Evolutionary conservation across 2,888 invertebrate genomes (phyloP), one percentile per base, ranked within the genome.

Genomic region (Phyllotreta striolata): DNA sequence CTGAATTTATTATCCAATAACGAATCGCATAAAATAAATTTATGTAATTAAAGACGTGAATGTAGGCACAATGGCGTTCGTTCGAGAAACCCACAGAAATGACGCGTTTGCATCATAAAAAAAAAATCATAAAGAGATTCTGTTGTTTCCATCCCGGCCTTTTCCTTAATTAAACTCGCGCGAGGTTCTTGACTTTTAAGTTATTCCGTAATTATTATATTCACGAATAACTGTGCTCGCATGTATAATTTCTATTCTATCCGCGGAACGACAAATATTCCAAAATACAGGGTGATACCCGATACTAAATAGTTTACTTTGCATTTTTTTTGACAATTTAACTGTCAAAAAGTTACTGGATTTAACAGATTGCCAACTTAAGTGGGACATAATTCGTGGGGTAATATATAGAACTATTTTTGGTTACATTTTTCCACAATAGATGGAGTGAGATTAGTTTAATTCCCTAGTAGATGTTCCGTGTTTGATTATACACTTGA

Each of bases 181-280:
- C 14, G 56, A 56, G 56, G 56, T 56, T 56, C 56, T 56, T 56
- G 56, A 56, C 56, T 56, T 56, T 56, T 44, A 56, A 56, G 46
- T 35, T 38, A 44, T 56, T 56, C 56, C 43, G 38, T 56, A 56
- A 56, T 56, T 56, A 56, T 56, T 56, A 46, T 56, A 46, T 46
- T 46, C 56, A 46, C 46, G 38, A 41, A 1, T 56, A 56, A 56
- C 56, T 56, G 56, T 46, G 7, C 24, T 24, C 24, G 24, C 1
- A 24, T 24, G 24, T 24, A 24, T 24, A 24, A 24, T 46, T 38
- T 49, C 35, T 34, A 10, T 10, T 37, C 8, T 49, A 34, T 49
- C 9, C 37, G 13, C 40, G 54, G 14, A 54, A 39, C 40, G n/a
- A 54, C n/a, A 34, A 39, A 14, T 8, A 54, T 49, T 49, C 14